phyloP scores from a whole-genome alignment of 2,113 vertebrate species.

The Prietella phreatophila region DNA sequence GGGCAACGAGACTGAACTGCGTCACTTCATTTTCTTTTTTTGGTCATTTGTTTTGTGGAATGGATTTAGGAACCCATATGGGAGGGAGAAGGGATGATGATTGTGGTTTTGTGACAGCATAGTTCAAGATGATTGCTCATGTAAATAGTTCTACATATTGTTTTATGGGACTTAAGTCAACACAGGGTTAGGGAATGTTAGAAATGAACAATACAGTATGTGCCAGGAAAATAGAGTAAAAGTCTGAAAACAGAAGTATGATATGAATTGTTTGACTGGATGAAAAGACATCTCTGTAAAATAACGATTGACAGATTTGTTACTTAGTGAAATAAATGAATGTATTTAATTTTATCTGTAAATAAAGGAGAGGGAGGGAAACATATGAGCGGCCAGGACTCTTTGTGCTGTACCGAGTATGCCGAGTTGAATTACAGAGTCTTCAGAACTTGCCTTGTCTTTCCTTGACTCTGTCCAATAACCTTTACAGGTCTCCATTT shows the following conservation, averaged over 20 bases:
- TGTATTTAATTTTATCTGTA: constrained; percentile 77
- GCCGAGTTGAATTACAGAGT: constrained; percentile 54
- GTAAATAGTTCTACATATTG: constrained; percentile 76
- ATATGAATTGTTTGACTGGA: constrained; percentile 66
- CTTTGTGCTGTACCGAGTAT: constrained; percentile 63
- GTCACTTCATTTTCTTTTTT: constrained; percentile 37
- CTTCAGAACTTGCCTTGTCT: constrained; percentile 58
- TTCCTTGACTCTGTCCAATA: constrained; percentile 62
- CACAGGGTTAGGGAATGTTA: constrained; percentile 47
- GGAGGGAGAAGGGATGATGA: constrained; percentile 53
- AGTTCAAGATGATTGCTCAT: constrained; percentile 70
- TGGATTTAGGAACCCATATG: constrained; percentile 48
- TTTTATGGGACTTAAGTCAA: constrained; percentile 62
- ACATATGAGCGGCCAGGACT: constrained; percentile 61
- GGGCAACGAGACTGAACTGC: constrained; percentile 55
- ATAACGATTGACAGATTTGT: constrained; percentile 76
- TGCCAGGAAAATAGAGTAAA: constrained; percentile 53
- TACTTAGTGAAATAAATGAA: constrained; percentile 79
- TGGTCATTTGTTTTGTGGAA: constrained; percentile 54
- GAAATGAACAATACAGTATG: constrained; percentile 55
- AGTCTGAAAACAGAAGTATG: constrained; percentile 43
- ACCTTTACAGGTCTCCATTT: constrained; percentile 66
- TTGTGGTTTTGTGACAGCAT: constrained; percentile 63
- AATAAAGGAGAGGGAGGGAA: constrained; percentile 70
- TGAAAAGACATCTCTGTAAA: constrained; percentile 72